Percentiles rank a stretch among this genome's conserved stretches.
Conservation (phyloP, 1,140 invertebrate genomes). For the Agrypnia vestita region DNA sequence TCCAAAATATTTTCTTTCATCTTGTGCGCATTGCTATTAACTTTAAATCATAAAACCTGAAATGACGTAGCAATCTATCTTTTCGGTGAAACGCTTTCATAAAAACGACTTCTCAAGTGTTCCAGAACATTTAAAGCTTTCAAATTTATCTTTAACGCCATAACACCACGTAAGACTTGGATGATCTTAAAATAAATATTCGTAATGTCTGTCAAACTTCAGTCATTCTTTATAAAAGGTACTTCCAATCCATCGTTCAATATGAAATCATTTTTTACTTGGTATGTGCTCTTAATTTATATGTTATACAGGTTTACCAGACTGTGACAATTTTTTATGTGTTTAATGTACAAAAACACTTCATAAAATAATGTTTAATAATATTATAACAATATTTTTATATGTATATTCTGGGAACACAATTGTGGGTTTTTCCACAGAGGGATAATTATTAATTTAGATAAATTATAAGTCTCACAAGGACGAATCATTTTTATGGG, state of each 20-base stretch:
- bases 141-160: slow-evolving; percentile 42
- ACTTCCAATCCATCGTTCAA: neutral
- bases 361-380: no score
- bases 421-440: no score
- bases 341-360: no score
- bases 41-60: neutral
- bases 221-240: neutral
- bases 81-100: slow-evolving; percentile 29
- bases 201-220: neutral
- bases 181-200: slow-evolving; percentile 29
- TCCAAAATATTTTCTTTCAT: no score
- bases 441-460: no score
- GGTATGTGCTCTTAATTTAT: no score
- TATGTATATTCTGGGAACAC: no score
- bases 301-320: no score
- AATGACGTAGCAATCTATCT: neutral
- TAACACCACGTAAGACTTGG: slow-evolving; percentile 6
- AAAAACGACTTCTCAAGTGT: slow-evolving; percentile 12
- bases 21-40: neutral
- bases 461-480: no score
- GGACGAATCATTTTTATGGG: no score
- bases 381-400: no score
- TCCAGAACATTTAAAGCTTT: neutral
- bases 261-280: neutral
- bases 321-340: no score